phyloP scores from a whole-genome alignment of 2,113 vertebrate species.

The Gnathonemus echidnorhynchus region DNA sequence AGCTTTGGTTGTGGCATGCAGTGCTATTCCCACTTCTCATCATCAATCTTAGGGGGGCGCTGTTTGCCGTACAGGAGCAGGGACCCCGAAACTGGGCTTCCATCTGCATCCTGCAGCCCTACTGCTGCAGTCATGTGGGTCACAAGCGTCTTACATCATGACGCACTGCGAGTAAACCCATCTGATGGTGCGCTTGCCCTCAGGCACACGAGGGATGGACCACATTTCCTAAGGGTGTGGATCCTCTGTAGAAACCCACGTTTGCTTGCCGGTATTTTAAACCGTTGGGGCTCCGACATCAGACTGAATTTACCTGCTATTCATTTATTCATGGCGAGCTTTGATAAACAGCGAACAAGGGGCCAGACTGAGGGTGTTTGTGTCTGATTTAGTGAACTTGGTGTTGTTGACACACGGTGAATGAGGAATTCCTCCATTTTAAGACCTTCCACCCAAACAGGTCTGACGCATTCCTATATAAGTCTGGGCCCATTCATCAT shows the following conservation, averaged over 20 bases:
- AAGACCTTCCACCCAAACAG: not conserved
- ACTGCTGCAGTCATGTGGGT: not conserved
- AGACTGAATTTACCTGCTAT: not conserved
- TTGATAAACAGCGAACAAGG: not conserved
- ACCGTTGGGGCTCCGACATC: not conserved
- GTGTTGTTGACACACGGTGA: not conserved
- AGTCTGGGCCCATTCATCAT: constrained; percentile 14
- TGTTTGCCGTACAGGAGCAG: not conserved
- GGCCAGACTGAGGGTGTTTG: not conserved
- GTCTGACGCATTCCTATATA: constrained; percentile 2
- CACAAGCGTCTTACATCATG: not conserved
- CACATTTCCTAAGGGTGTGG: not conserved
- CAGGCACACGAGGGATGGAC: not conserved
- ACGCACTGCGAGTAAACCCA: not conserved
- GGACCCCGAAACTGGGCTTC: not conserved
- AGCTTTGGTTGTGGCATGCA: not conserved
- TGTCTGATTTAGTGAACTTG: not conserved
- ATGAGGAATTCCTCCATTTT: constrained; percentile 18
- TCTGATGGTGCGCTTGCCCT: not conserved
- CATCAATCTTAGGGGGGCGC: not conserved
- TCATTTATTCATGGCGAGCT: not conserved
- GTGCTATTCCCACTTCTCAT: not conserved
- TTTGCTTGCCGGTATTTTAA: not conserved
- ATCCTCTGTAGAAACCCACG: not conserved
- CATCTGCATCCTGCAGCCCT: not conserved